Evolutionary conservation across 1,140 invertebrate genomes (phyloP).

Genomic region (Drosophila mojavensis): DNA sequence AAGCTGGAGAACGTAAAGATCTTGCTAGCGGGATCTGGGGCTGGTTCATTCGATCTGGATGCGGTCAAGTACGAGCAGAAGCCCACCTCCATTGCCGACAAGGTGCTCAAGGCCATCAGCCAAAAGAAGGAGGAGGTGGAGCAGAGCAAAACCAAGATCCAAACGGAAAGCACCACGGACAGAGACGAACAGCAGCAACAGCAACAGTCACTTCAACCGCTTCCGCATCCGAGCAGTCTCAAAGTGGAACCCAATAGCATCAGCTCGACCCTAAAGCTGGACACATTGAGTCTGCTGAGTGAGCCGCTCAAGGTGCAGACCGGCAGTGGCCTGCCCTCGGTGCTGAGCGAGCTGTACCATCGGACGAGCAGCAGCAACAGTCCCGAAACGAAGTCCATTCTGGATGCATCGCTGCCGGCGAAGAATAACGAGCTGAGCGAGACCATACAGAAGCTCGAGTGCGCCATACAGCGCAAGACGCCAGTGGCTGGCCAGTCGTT

Average conservation of each 20-base stretch:
- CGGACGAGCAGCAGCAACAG: slow-evolving; percentile 58
- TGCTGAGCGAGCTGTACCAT: slow-evolving; percentile 39
- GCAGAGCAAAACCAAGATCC: slow-evolving; percentile 60
- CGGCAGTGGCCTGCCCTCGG: slow-evolving; percentile 27
- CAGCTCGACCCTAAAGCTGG: slow-evolving; percentile 16
- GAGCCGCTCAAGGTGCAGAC: slow-evolving; percentile 75
- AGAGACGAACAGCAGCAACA: neutral
- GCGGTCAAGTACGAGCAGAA: slow-evolving; percentile 79
- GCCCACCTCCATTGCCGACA: slow-evolving; percentile 86
- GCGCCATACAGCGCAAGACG: slow-evolving; percentile 78
- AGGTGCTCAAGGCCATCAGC: slow-evolving; percentile 85
- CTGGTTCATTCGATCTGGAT: slow-evolving; percentile 70
- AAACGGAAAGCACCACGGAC: neutral
- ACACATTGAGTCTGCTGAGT: slow-evolving; percentile 44
- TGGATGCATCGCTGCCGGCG: slow-evolving; percentile 83
- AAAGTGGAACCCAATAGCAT: slow-evolving; percentile 20
- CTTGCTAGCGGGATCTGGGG: slow-evolving; percentile 58
- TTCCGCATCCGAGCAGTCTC: slow-evolving; percentile 15
- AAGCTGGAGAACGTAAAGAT: slow-evolving; percentile 84
- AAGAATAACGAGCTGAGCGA: slow-evolving; percentile 86
- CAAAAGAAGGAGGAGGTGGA: slow-evolving; percentile 84
- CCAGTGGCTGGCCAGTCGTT: slow-evolving; percentile 69
- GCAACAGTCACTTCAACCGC: slow-evolving; percentile 2
- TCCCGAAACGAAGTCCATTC: slow-evolving; percentile 76
- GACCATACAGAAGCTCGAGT: slow-evolving; percentile 86